These are phyloP conservation scores for Passer montanus DNA, from an alignment of 2,113 vertebrate genomes.

Conservation along the genomic window DNA sequence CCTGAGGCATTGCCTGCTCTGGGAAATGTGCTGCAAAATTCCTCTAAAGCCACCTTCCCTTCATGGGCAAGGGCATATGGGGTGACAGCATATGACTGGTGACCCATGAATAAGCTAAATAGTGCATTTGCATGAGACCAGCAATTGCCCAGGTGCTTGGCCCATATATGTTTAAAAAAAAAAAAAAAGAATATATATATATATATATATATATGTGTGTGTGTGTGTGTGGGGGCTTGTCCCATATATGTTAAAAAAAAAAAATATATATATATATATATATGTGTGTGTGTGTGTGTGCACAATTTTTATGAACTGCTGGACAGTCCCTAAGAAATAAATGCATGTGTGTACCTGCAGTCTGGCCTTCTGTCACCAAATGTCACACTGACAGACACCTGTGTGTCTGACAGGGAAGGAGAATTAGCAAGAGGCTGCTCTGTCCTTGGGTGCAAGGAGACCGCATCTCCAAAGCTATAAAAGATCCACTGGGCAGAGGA, in stretches of 20 bases:
- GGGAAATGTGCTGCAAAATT: background rate
- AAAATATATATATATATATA: no score
- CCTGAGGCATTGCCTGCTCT: background rate
- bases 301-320: background rate
- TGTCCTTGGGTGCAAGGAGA: background rate
- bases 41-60: background rate
- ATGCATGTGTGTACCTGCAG: rapidly evolving
- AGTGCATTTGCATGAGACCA: background rate
- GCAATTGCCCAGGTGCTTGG: background rate
- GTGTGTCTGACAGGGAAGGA: background rate
- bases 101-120: background rate
- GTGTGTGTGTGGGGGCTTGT: no score
- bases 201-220: no score
- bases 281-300: rapidly evolving
- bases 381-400: background rate
- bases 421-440: background rate
- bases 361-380: background rate
- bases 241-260: no score
- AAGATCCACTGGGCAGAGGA: background rate
- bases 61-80: background rate
- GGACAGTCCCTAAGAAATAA: background rate
- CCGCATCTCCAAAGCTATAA: background rate
- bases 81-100: background rate
- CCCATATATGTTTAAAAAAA: no score
- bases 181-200: no score